Evolutionary conservation across 1,140 invertebrate species (phyloP).

Genomic region (Paraescarpia echinospica): DNA sequence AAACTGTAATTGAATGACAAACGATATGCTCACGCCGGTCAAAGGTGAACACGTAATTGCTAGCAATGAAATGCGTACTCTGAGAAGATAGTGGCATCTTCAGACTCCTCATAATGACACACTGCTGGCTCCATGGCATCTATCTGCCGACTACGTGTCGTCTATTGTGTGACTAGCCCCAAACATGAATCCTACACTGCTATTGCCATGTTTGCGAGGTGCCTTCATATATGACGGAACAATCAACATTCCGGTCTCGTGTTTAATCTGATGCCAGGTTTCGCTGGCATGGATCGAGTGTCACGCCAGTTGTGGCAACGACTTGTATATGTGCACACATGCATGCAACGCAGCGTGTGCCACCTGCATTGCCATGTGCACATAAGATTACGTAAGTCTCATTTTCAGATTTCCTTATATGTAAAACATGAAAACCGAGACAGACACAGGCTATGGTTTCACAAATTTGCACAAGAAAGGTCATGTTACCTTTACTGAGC

Average conservation of each 20-base stretch:
- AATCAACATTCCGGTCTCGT: neutral
- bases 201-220: neutral
- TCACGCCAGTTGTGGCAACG: neutral
- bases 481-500: neutral
- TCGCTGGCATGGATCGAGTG: neutral
- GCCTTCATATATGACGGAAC: neutral
- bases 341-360: slow-evolving; percentile 11
- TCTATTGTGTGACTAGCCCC: neutral
- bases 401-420: too few species aligned
- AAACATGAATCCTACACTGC: neutral
- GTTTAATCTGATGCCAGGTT: neutral
- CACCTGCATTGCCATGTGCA: neutral
- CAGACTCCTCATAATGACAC: neutral
- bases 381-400: neutral
- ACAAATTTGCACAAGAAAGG: neutral
- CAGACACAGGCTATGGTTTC: neutral
- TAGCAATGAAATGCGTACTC: neutral
- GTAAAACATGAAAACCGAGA: too few species aligned
- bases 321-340: neutral
- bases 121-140: neutral
- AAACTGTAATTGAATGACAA: slow-evolving; percentile 1
- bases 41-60: neutral
- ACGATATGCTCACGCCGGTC: neutral
- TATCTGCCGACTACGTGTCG: neutral
- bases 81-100: neutral